These are phyloP conservation scores for Clarias fuscus DNA, from an alignment of 2,797 vertebrate species.

Conservation along the genomic window DNA sequence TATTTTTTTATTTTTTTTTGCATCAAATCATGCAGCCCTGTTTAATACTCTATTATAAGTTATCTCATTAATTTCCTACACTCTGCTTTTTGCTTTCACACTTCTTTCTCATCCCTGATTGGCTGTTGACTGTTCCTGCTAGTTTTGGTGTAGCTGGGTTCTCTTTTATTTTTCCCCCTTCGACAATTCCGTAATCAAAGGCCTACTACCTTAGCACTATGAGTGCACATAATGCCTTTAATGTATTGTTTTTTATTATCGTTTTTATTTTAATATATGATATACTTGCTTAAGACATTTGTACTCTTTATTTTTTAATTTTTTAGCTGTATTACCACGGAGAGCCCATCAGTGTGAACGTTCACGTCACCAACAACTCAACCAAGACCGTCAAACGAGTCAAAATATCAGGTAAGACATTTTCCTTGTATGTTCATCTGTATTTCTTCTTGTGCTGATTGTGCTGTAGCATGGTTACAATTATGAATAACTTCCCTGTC, in stretches of 20 bases:
- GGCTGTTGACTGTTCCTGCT: too few relatives aligned
- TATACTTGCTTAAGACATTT: neutral
- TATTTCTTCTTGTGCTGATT: neutral
- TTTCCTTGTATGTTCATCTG: neutral
- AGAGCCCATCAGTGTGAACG: constrained; percentile 95
- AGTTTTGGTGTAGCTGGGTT: too few relatives aligned
- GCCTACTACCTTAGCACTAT: too few relatives aligned
- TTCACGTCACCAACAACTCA: constrained; percentile 98
- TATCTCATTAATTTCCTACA: too few relatives aligned
- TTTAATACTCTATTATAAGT: too few relatives aligned
- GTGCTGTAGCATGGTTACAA: neutral
- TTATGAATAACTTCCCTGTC: neutral
- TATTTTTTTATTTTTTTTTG: too few relatives aligned
- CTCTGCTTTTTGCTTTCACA: too few relatives aligned
- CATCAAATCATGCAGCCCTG: too few relatives aligned
- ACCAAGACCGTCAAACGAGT: constrained; percentile 97
- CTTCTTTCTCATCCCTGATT: too few relatives aligned
- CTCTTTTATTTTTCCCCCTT: too few relatives aligned
- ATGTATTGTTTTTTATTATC: neutral
- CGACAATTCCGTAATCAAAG: too few relatives aligned
- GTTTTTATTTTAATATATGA: neutral
- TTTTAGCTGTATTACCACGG: constrained; percentile 95
- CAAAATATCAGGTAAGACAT: constrained; percentile 87
- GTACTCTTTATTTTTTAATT: neutral
- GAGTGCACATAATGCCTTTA: neutral